phyloP scores from a whole-genome alignment of 2,797 vertebrate species.

The Fundulus diaphanus region DNA sequence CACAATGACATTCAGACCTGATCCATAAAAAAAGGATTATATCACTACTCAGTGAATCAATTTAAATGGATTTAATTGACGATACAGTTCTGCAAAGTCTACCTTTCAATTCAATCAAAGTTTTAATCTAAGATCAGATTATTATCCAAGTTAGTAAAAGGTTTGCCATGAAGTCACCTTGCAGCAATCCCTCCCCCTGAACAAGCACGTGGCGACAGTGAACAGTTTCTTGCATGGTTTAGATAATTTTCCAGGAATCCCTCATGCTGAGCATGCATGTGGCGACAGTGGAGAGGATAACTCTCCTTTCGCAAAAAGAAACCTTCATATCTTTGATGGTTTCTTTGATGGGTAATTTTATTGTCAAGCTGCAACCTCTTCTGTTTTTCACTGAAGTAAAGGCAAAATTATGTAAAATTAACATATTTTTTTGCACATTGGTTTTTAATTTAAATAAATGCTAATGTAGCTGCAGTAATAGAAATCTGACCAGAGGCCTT shows the following conservation, averaged over 20 bases:
- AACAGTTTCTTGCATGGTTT: too few species aligned
- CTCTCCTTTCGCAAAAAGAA: not conserved
- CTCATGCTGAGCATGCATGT: not conserved
- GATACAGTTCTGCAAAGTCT: too few species aligned
- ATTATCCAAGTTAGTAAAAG: too few species aligned
- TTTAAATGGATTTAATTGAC: too few species aligned
- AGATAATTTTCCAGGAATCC: not conserved
- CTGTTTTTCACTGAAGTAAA: not conserved
- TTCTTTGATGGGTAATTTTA: not conserved
- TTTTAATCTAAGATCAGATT: too few species aligned
- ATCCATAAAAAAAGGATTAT: too few species aligned
- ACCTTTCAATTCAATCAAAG: too few species aligned
- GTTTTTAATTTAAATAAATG: not conserved
- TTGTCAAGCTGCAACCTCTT: not conserved
- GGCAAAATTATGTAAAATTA: not conserved
- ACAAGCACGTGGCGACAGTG: too few species aligned
- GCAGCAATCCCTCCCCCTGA: too few species aligned
- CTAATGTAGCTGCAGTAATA: not conserved
- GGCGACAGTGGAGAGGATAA: not conserved
- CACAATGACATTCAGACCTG: too few species aligned
- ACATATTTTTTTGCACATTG: not conserved
- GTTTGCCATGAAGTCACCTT: too few species aligned
- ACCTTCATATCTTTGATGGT: not conserved
- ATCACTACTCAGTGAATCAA: too few species aligned
- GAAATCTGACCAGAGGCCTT: not conserved